phyloP scores from a whole-genome alignment of 2,888 invertebrate species.

The Andrena praecox region DNA sequence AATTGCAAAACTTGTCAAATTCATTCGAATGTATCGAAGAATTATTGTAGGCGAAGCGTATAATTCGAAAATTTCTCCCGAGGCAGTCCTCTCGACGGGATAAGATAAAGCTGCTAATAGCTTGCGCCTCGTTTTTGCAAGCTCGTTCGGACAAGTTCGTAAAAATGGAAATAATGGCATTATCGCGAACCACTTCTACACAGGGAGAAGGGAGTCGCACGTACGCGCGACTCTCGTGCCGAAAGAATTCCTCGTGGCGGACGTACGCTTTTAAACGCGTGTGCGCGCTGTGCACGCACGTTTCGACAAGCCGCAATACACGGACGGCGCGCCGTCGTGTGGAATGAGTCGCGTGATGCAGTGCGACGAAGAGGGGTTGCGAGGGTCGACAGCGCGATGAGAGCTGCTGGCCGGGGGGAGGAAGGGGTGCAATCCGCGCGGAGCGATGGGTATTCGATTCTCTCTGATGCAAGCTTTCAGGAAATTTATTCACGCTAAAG shows the following conservation, averaged over 20 bases:
- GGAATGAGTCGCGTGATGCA: conserved; percentile 66
- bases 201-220: background rate
- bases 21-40: background rate
- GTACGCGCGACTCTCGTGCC: conserved; percentile 18
- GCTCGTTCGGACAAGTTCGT: background rate
- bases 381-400: conserved; percentile 28
- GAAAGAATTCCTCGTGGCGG: conserved; percentile 26
- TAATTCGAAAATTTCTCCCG: background rate
- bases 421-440: conserved; percentile 21
- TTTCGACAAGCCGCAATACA: conserved; percentile 55
- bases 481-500: background rate
- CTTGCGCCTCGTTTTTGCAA: background rate
- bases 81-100: background rate
- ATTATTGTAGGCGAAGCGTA: background rate
- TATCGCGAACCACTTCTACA: conserved; percentile 14
- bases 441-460: conserved; percentile 32
- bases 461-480: background rate
- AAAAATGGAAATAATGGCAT: conserved; percentile 20
- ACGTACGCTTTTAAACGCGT: conserved; percentile 18
- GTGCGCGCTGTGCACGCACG: conserved; percentile 18
- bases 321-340: conserved; percentile 68
- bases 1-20: background rate
- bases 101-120: conserved; percentile 3
- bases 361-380: conserved; percentile 51
- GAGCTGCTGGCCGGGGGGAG: background rate